phyloP scores from a whole-genome alignment of 2,797 vertebrate genomes.

The Tolypeutes matacus region DNA sequence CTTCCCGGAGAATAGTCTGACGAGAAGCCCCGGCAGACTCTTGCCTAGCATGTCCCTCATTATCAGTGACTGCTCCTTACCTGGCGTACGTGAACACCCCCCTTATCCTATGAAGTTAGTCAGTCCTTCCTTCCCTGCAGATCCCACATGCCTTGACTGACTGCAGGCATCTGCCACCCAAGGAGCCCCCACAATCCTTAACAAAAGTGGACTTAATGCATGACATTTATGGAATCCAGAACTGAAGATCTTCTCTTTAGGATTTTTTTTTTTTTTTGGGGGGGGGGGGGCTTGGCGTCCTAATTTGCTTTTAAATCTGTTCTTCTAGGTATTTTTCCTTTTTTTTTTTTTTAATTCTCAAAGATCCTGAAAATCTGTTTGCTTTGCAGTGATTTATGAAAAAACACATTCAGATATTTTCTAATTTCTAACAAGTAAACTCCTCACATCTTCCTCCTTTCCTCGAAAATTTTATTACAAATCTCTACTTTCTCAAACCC shows the following conservation, averaged over 20 bases:
- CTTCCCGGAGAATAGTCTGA: not conserved
- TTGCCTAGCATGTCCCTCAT: not conserved
- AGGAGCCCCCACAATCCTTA: not conserved
- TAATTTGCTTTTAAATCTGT: conserved; percentile 18
- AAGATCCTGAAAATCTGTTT: not conserved
- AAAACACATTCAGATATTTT: conserved; percentile 12
- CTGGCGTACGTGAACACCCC: not conserved
- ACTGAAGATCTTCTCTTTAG: not conserved
- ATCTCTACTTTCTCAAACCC: not conserved
- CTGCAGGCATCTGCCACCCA: not conserved
- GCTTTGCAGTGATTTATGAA: not conserved
- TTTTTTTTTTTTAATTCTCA: not conserved
- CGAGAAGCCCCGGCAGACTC: not conserved
- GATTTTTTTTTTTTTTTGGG: not conserved
- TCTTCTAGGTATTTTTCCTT: not conserved
- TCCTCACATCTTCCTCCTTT: not conserved
- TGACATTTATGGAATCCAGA: not conserved
- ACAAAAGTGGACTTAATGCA: not conserved
- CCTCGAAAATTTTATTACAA: conserved; percentile 23
- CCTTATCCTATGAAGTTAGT: not conserved
- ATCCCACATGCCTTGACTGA: not conserved
- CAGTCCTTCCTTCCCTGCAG: not conserved
- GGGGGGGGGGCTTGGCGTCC: no score
- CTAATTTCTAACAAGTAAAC: not conserved
- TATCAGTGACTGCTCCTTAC: not conserved